Conservation (phyloP, 1,140 invertebrate species). For the Lamellibrachia luymesi region DNA sequence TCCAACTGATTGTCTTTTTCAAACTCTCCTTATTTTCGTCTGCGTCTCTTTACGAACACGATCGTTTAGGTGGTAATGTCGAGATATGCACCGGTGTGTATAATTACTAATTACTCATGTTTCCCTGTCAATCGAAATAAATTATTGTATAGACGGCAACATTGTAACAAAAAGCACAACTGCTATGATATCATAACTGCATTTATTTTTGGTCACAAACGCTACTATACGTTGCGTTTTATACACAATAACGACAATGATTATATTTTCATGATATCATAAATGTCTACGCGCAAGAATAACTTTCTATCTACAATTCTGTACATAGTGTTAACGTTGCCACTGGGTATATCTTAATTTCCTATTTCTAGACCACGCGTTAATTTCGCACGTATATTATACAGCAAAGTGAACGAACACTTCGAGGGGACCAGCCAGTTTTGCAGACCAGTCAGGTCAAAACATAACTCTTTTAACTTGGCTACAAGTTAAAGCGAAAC, state of each 20-base stretch:
- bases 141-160: neutral
- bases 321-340: neutral
- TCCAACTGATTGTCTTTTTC: no score
- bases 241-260: neutral
- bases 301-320: neutral
- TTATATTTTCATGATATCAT: neutral
- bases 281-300: neutral
- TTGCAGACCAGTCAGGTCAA: neutral
- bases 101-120: no score
- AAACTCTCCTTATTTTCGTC: no score
- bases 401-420: neutral
- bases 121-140: no score
- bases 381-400: neutral
- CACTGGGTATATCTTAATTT: neutral
- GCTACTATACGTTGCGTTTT: neutral
- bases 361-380: neutral
- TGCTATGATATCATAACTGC: neutral
- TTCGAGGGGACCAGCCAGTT: neutral
- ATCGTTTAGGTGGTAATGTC: no score
- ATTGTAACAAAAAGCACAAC: neutral
- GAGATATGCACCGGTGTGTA: no score
- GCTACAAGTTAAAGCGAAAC: no score
- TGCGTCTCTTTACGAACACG: no score
- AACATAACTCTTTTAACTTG: neutral
- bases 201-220: constrained; percentile 5